Conservation (phyloP, 2,113 vertebrate species). For the Pampusana beccarii region DNA sequence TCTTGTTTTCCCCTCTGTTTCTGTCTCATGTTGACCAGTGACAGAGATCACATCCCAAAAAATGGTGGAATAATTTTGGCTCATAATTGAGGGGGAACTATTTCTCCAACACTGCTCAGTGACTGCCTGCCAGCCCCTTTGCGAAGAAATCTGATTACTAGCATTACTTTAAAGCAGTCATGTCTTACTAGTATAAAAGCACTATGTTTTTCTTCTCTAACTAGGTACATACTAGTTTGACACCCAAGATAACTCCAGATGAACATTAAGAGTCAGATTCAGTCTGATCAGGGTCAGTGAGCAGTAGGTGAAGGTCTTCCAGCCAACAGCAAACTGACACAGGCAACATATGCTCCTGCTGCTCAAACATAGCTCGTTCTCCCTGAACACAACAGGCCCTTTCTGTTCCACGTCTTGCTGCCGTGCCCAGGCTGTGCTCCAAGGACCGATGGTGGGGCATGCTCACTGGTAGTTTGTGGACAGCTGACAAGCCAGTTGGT, state of each 20-base stretch:
- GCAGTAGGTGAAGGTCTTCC: neutral
- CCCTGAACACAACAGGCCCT: neutral
- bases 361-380: neutral
- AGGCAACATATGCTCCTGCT: neutral
- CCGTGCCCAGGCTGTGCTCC: neutral
- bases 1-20: neutral
- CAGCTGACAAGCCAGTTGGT: constrained; percentile 29
- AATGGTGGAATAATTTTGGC: neutral
- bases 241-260: neutral
- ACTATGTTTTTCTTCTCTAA: neutral
- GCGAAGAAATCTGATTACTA: neutral
- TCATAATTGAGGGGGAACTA: neutral
- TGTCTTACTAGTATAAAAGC: neutral
- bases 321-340: neutral
- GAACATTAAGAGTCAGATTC: neutral
- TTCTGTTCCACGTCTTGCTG: neutral
- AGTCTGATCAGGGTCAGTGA: neutral
- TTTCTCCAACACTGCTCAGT: neutral
- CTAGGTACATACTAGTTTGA: neutral
- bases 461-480: neutral
- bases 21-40: neutral
- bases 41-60: neutral
- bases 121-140: neutral
- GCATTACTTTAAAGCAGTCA: neutral
- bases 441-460: neutral